Conservation (phyloP, 1,140 invertebrate species). For the Phenacoccus solenopsis region DNA sequence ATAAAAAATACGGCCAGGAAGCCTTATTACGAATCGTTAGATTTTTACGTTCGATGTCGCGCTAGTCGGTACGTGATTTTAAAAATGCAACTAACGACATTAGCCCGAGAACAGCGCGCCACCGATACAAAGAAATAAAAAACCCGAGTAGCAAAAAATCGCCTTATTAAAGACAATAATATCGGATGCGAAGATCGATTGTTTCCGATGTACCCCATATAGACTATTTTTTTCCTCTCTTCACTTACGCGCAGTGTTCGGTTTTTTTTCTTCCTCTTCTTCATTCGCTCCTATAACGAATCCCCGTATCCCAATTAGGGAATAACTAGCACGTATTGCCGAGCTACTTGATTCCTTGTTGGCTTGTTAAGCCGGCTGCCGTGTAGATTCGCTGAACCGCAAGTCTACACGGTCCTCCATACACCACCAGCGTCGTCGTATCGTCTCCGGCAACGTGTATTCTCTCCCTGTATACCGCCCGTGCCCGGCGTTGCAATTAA, state of each 20-base stretch:
- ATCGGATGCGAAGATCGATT: neutral
- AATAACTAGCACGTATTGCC: neutral
- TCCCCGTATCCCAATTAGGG: neutral
- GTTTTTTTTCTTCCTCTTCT: neutral
- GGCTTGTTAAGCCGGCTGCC: neutral
- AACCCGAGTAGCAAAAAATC: neutral
- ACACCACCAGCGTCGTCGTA: too few relatives aligned
- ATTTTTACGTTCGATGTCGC: too few relatives aligned
- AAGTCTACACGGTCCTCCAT: too few relatives aligned
- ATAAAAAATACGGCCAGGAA: too few relatives aligned
- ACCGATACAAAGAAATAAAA: too few relatives aligned
- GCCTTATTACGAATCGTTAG: too few relatives aligned
- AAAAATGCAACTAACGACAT: neutral
- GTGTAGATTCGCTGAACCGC: neutral
- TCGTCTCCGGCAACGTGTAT: too few relatives aligned
- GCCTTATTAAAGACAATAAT: neutral
- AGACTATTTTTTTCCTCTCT: neutral
- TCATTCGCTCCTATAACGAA: too few relatives aligned
- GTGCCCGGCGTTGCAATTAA: too few relatives aligned
- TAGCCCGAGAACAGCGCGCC: neutral
- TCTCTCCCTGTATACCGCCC: too few relatives aligned
- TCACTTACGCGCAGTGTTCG: too few relatives aligned
- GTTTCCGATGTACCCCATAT: neutral
- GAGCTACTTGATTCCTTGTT: neutral
- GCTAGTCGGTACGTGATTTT: neutral